Evolutionary conservation across 2,888 invertebrate genomes (phyloP).

Genomic region (Tortricodes alternella): DNA sequence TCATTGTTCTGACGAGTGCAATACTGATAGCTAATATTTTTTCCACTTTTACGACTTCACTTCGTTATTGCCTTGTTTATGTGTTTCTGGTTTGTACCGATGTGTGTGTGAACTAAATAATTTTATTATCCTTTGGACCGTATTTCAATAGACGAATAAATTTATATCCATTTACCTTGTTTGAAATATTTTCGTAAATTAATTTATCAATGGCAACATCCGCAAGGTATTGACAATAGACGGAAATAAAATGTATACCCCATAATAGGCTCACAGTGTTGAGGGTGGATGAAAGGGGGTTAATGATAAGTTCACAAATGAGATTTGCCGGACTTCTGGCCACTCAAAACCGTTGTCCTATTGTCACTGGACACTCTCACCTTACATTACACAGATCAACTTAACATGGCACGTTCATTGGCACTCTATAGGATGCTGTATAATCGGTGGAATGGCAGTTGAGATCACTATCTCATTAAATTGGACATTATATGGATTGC

Average conservation of each 20-base stretch:
- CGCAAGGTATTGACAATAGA: slow-evolving; percentile 63
- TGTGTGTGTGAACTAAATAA: slow-evolving; percentile 18
- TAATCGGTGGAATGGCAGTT: slow-evolving; percentile 6
- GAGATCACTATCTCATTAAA: slow-evolving; percentile 15
- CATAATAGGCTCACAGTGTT: slow-evolving; percentile 74
- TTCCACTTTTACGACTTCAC: slow-evolving; percentile 65
- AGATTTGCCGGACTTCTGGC: slow-evolving; percentile 80
- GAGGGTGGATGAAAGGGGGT: slow-evolving; percentile 80
- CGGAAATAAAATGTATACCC: slow-evolving; percentile 79
- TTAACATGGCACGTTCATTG: slow-evolving; percentile 57
- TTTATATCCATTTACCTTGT: slow-evolving; percentile 31
- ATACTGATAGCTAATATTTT: slow-evolving; percentile 67
- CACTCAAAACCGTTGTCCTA: slow-evolving; percentile 74
- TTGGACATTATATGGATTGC: slow-evolving; percentile 1
- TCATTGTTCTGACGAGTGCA: slow-evolving; percentile 69
- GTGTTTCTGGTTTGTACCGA: slow-evolving; percentile 30
- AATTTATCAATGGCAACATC: slow-evolving; percentile 66
- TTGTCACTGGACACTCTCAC: slow-evolving; percentile 78
- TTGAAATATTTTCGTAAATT: slow-evolving; percentile 45
- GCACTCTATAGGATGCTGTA: slow-evolving; percentile 54
- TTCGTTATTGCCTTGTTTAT: slow-evolving; percentile 53
- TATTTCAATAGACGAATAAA: slow-evolving; percentile 9
- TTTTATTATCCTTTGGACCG: slow-evolving; percentile 10
- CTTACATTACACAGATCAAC: slow-evolving; percentile 72
- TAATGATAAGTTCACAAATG: slow-evolving; percentile 83